Evolutionary conservation across 2,113 vertebrate genomes (phyloP).

Genomic region (Scomber japonicus): DNA sequence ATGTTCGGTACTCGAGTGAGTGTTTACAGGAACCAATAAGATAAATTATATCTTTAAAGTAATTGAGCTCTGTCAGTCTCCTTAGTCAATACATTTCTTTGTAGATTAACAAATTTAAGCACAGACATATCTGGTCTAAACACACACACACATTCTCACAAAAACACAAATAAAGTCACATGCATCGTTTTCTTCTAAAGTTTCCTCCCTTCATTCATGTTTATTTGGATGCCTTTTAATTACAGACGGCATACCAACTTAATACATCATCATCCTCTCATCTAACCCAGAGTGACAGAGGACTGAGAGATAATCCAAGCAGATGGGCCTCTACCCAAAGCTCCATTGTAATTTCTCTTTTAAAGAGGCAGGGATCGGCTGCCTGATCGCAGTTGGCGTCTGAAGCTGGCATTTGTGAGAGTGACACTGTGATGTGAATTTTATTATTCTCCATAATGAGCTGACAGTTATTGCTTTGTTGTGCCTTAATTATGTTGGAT

Average conservation of each 20-base stretch:
- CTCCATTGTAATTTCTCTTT: slow-evolving; percentile 61
- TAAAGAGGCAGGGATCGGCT: slow-evolving; percentile 62
- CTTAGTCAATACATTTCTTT: too few relatives aligned
- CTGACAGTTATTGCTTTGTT: slow-evolving; percentile 81
- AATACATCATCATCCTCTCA: slow-evolving; percentile 43
- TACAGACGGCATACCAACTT: slow-evolving; percentile 13
- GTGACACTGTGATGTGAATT: slow-evolving; percentile 79
- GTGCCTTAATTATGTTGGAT: slow-evolving; percentile 76
- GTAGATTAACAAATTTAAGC: too few relatives aligned
- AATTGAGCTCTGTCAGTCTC: too few relatives aligned
- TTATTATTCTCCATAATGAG: slow-evolving; percentile 79
- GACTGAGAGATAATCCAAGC: slow-evolving; percentile 38
- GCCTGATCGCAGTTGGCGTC: slow-evolving; percentile 64
- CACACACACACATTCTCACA: too few relatives aligned
- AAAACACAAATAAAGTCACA: too few relatives aligned
- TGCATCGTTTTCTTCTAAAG: neutral
- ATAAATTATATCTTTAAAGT: too few relatives aligned
- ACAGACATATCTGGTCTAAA: too few relatives aligned
- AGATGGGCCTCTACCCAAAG: slow-evolving; percentile 65
- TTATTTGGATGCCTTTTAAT: slow-evolving; percentile 35
- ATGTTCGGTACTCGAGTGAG: too few relatives aligned
- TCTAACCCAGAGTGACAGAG: slow-evolving; percentile 18
- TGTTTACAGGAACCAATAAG: too few relatives aligned
- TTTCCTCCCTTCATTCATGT: neutral
- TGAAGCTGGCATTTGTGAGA: slow-evolving; percentile 79